Evolutionary conservation across 2,888 invertebrate species (phyloP).

Genomic region (Phymatocera aterrima): DNA sequence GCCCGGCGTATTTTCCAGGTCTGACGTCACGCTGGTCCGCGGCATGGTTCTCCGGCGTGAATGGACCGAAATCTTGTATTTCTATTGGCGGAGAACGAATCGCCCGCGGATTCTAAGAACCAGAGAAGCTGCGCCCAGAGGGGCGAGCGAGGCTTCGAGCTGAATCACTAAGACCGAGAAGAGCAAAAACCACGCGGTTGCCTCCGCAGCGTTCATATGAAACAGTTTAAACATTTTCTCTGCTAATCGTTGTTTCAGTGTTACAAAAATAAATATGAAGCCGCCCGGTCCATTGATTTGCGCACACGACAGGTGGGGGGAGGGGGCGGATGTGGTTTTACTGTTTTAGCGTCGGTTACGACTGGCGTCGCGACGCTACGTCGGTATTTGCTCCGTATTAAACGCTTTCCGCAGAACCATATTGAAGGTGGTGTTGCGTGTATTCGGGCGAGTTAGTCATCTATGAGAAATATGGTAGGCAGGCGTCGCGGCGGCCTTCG

Average conservation of each 20-base stretch:
- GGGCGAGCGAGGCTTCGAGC: slow-evolving; percentile 51
- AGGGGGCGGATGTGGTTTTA: slow-evolving; percentile 43
- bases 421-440: neutral
- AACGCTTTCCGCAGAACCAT: slow-evolving; percentile 22
- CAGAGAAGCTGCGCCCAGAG: slow-evolving; percentile 25
- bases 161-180: slow-evolving; percentile 61
- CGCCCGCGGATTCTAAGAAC: slow-evolving; percentile 53
- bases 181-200: slow-evolving; percentile 38
- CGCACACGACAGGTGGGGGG: neutral
- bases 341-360: slow-evolving; percentile 3
- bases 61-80: slow-evolving; percentile 52
- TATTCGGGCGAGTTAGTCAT: slow-evolving; percentile 37
- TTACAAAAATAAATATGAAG: slow-evolving; percentile 42
- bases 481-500: slow-evolving; percentile 37
- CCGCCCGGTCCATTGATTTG: slow-evolving; percentile 42
- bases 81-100: slow-evolving; percentile 60
- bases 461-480: slow-evolving; percentile 25
- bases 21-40: slow-evolving; percentile 50
- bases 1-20: slow-evolving; percentile 48
- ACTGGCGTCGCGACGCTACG: slow-evolving; percentile 11
- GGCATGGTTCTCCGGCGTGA: slow-evolving; percentile 49
- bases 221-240: slow-evolving; percentile 25
- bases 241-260: slow-evolving; percentile 26
- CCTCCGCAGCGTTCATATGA: slow-evolving; percentile 3
- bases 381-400: slow-evolving; percentile 4